Base-by-base conservation (phyloP, 1,140 invertebrate genomes). In the Bombus breviceps region DNA sequence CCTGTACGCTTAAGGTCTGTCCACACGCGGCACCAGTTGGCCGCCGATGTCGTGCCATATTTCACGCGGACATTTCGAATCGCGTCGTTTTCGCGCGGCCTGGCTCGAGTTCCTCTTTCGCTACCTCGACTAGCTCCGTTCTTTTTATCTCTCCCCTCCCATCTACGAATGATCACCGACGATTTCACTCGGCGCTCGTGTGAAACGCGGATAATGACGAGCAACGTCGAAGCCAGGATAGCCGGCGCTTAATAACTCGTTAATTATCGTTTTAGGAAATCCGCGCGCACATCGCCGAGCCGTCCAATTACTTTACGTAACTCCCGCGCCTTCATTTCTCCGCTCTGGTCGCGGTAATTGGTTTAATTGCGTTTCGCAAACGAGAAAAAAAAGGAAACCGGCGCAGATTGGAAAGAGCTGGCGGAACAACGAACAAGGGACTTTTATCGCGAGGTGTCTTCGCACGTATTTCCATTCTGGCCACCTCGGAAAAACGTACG, bases 251-350 rank as follows among this genome's bases (percentile, higher is more conserved):
- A 95, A 95, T 95, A 95, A 95, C 94, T 95, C 94, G 94, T 95
- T 95, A 95, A 95, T 95, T 95, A 95, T 95, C 94, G 92, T 95
- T 95, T 95, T 95, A 95, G 94, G 95, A 95, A 95, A 95, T 95
- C 93, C 94, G 93, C 91, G 81, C 88, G 62, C 73, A 74, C 77
- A 86, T 76, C 69, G 79, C 75, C 85, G 87, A 88, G 82, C 86
- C 86, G 86, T 86, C 93, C 94, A 95, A 95, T 95, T 95, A 94
- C 91, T 94, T 95, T 95, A 94, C 93, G 94, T 94, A 95, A 95
- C 81, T 86, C 81, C 78, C 82, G 79, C 88, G 89, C 86, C 91
- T 92, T 91, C 93, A 93, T 95, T 94, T 94, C 93, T 93, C 92
- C 92, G 91, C 86, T 80, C 66, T 86, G 91, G 89, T 90, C 91